Evolutionary conservation across 2,888 invertebrate species (phyloP).

Genomic region (Apodemia duryi): DNA sequence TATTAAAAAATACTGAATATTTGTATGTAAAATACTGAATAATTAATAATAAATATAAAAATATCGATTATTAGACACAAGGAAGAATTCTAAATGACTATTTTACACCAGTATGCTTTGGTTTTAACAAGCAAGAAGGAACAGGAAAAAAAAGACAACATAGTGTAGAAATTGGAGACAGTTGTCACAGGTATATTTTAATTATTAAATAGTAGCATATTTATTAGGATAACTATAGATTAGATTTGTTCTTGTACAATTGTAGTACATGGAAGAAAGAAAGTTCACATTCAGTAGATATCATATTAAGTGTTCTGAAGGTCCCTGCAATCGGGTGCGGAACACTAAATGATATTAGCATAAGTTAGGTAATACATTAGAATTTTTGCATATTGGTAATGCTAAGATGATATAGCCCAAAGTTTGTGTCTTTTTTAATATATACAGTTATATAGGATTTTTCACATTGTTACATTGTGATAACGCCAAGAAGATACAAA

Average conservation of each 20-base stretch:
- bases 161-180: background rate
- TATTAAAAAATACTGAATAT: no score
- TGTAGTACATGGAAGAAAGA: conserved; percentile 21
- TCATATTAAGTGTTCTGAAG: conserved; percentile 33
- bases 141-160: background rate
- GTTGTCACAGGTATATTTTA: background rate
- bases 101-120: background rate
- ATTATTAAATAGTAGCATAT: background rate
- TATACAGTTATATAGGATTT: background rate
- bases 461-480: background rate
- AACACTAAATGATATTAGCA: conserved; percentile 35
- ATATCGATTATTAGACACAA: no score
- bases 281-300: conserved; percentile 36
- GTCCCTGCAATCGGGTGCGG: conserved; percentile 26
- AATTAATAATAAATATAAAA: background rate
- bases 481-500: background rate
- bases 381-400: background rate
- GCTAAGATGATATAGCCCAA: background rate
- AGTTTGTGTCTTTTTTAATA: background rate
- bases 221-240: background rate
- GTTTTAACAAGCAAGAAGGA: background rate
- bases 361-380: conserved; percentile 25
- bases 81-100: no score
- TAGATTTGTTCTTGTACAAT: background rate
- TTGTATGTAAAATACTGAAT: no score